Evolutionary conservation across 92 coral and sea anemone genomes (phyloP).

Genomic region (Parazoanthus atlanticus): DNA sequence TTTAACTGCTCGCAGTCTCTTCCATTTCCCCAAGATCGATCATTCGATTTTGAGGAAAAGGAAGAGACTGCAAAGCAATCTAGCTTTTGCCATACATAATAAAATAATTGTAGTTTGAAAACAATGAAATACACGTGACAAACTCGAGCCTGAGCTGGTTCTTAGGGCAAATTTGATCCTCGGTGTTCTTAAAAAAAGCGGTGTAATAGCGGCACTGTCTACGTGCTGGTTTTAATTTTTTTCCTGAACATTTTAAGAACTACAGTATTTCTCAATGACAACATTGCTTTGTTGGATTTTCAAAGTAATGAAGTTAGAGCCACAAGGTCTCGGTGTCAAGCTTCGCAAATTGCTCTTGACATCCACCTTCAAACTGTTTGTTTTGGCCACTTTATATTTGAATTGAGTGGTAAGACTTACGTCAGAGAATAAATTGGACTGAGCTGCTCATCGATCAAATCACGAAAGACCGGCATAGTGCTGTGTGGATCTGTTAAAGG

Average conservation of each 20-base stretch:
- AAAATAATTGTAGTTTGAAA: not conserved
- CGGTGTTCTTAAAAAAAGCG: too few species aligned
- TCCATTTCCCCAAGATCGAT: too few species aligned
- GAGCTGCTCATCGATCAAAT: not conserved
- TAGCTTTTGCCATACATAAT: too few species aligned
- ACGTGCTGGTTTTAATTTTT: not conserved
- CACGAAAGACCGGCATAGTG: not conserved
- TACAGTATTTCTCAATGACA: not conserved
- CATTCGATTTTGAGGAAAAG: too few species aligned
- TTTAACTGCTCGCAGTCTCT: too few species aligned
- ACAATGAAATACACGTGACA: too few species aligned
- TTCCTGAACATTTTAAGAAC: not conserved
- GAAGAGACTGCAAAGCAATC: too few species aligned
- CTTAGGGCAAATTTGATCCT: not conserved
- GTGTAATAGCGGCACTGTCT: not conserved
- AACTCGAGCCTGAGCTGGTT: not conserved
- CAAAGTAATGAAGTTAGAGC: not conserved
- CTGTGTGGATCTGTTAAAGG: not conserved
- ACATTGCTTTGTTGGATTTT: not conserved
- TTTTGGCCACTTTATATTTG: not conserved
- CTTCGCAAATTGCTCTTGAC: not conserved
- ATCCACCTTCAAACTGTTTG: not conserved
- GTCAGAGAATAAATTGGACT: slow-evolving; percentile 25
- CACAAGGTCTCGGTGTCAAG: not conserved
- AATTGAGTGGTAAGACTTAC: not conserved